These are phyloP conservation scores for Drymonia ruficornis DNA, from an alignment of 2,888 invertebrate species.

Conservation along the genomic window DNA sequence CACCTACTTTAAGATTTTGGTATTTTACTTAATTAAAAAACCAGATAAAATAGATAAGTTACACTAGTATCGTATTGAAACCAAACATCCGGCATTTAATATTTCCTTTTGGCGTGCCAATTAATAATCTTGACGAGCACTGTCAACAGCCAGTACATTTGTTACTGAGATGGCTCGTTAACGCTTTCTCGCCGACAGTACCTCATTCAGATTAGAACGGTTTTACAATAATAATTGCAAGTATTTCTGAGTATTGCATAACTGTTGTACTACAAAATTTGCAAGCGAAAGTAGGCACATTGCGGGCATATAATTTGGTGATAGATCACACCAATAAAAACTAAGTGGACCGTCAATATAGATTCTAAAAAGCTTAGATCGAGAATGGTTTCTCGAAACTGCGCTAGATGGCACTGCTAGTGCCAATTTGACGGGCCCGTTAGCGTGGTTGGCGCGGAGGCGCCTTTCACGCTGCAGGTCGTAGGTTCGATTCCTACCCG, in stretches of 20 bases:
- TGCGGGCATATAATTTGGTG: slow-evolving; percentile 37
- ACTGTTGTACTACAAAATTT: slow-evolving; percentile 66
- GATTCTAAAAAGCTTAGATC: not conserved
- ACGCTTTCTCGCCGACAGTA: slow-evolving; percentile 56
- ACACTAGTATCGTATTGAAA: not conserved
- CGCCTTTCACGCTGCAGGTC: too few relatives aligned
- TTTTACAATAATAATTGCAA: slow-evolving; percentile 75
- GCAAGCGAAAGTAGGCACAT: slow-evolving; percentile 71
- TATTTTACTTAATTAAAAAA: not conserved
- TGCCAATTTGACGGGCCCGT: not conserved
- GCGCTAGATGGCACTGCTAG: not conserved
- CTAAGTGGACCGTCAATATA: not conserved
- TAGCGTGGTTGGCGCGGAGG: too few relatives aligned
- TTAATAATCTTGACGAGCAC: slow-evolving; percentile 20
- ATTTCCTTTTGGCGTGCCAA: slow-evolving; percentile 13
- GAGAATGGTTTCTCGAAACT: not conserved
- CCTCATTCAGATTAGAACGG: slow-evolving; percentile 67
- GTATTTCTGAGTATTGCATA: slow-evolving; percentile 62
- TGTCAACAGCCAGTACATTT: slow-evolving; percentile 17
- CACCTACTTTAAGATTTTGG: not conserved
- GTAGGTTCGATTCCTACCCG: too few relatives aligned
- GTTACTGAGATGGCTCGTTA: slow-evolving; percentile 30
- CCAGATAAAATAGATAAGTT: not conserved
- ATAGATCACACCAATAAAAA: slow-evolving; percentile 37
- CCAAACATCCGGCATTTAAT: slow-evolving; percentile 10